These are phyloP conservation scores for Procavia capensis DNA, from an alignment of 2,113 vertebrate genomes.

Conservation along the genomic window DNA sequence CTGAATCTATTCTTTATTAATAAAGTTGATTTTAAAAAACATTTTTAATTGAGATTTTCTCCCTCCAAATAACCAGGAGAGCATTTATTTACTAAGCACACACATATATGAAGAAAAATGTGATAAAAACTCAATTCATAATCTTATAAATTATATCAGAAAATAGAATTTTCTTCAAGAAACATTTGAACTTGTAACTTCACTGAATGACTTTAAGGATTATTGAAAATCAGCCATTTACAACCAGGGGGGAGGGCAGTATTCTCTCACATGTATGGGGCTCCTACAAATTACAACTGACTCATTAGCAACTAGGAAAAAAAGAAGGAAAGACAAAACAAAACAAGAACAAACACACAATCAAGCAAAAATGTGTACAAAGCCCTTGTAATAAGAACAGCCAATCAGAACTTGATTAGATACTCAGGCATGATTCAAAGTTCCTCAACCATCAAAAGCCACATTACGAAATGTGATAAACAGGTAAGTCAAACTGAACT, in stretches of 20 bases:
- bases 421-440: neutral
- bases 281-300: neutral
- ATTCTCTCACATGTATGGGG: neutral
- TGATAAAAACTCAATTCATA: neutral
- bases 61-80: neutral
- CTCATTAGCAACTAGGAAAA: neutral
- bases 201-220: neutral
- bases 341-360: too few species aligned
- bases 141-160: neutral
- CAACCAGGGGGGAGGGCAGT: neutral
- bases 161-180: neutral
- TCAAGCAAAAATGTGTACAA: neutral
- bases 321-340: neutral
- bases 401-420: neutral
- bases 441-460: neutral
- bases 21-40: neutral
- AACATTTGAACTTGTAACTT: neutral
- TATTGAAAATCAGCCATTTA: neutral
- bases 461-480: neutral
- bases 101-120: neutral
- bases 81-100: neutral
- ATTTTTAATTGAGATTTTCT: neutral
- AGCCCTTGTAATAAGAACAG: neutral
- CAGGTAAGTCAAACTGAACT: neutral
- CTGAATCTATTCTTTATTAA: neutral